Percentiles rank a stretch among this genome's conserved stretches.
phyloP scores from a whole-genome alignment of 1,140 invertebrate species.

The Drosophila miranda region DNA sequence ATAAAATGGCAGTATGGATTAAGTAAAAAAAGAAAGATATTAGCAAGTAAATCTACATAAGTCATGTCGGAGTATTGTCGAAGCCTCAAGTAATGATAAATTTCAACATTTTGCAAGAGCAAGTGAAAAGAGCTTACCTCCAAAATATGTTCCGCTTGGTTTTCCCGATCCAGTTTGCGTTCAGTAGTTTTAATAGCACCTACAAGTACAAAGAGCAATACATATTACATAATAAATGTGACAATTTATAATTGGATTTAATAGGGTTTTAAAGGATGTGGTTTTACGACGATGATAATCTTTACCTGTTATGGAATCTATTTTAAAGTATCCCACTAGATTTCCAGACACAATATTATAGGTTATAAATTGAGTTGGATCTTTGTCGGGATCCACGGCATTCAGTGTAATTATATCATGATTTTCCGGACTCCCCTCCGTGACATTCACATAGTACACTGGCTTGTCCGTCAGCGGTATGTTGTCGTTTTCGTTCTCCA shows the following conservation, averaged over 20 bases:
- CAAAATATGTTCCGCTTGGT: constrained; percentile 91
- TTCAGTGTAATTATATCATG: constrained; percentile 89
- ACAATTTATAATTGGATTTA: not conserved
- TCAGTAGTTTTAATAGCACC: constrained; percentile 92
- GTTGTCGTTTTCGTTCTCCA: constrained; percentile 97
- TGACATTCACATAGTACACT: constrained; percentile 91
- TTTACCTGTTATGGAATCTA: constrained; percentile 92
- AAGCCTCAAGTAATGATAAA: too few species aligned
- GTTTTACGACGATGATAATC: not conserved
- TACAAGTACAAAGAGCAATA: constrained; percentile 81
- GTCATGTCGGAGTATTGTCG: too few species aligned
- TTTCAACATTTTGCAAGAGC: too few species aligned
- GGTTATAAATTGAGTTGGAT: constrained; percentile 86
- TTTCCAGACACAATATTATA: constrained; percentile 95
- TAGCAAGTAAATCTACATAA: not conserved
- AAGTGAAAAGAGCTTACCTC: constrained; percentile 85
- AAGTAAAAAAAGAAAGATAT: not conserved
- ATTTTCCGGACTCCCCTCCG: constrained; percentile 91
- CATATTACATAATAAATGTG: not conserved
- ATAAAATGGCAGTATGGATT: not conserved
- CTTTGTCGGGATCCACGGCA: constrained; percentile 91
- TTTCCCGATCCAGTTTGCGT: constrained; percentile 92
- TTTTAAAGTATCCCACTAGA: constrained; percentile 94
- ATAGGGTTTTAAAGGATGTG: too few species aligned
- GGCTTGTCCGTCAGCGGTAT: constrained; percentile 92